phyloP scores from a whole-genome alignment of 2,888 invertebrate genomes.

The Junonia oenone region DNA sequence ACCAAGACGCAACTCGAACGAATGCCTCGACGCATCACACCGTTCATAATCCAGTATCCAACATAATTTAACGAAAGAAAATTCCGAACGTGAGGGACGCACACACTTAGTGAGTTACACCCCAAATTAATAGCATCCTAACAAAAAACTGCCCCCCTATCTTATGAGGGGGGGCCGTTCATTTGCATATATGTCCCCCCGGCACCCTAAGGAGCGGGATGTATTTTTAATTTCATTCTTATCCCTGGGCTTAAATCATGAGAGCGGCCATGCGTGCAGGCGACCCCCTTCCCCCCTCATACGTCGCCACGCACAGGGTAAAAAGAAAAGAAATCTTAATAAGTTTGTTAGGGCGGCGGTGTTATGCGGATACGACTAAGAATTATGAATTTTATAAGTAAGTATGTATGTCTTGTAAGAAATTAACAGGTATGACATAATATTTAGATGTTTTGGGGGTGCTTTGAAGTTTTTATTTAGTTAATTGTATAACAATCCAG shows the following conservation, averaged over 20 bases:
- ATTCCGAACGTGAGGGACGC: constrained; percentile 48
- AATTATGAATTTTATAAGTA: too few relatives aligned
- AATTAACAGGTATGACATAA: too few relatives aligned
- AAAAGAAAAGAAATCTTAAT: constrained; percentile 80
- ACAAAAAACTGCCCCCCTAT: constrained; percentile 76
- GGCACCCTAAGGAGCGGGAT: constrained; percentile 76
- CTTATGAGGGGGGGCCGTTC: constrained; percentile 64
- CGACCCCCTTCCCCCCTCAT: constrained; percentile 55
- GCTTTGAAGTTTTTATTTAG: too few relatives aligned
- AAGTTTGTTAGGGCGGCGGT: constrained; percentile 74
- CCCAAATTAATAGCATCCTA: constrained; percentile 79
- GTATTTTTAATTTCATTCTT: constrained; percentile 81
- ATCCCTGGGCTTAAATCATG: constrained; percentile 80
- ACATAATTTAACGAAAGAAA: constrained; percentile 69
- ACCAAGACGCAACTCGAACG: constrained; percentile 19
- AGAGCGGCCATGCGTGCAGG: constrained; percentile 79
- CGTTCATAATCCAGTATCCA: constrained; percentile 60
- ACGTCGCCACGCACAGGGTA: constrained; percentile 78
- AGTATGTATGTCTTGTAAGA: too few relatives aligned
- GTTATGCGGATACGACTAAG: constrained; percentile 46
- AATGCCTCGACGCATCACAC: constrained; percentile 57
- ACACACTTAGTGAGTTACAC: constrained; percentile 57
- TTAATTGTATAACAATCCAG: too few relatives aligned
- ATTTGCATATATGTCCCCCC: constrained; percentile 79
- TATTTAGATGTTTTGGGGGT: too few relatives aligned